Percentiles rank a stretch among this genome's conserved stretches.
phyloP scores from a whole-genome alignment of 2,888 invertebrate genomes.

The Agelastica alni region DNA sequence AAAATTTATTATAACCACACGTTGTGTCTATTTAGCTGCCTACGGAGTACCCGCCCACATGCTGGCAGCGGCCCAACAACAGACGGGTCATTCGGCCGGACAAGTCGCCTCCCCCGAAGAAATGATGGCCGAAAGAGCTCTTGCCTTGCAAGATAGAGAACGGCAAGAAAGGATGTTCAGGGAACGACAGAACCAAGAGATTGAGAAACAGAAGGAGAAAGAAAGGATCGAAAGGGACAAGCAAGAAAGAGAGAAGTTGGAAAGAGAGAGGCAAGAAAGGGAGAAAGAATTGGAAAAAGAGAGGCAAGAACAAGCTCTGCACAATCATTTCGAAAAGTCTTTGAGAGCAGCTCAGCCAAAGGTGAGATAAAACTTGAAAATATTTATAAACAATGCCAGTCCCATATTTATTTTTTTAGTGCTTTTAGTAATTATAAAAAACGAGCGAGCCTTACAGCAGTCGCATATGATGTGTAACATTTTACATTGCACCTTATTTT shows the following conservation, averaged over 20 bases:
- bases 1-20: too few species aligned
- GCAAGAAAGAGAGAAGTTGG: constrained; percentile 47
- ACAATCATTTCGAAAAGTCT: constrained; percentile 90
- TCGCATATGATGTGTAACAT: too few species aligned
- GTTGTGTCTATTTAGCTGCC: too few species aligned
- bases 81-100: constrained; percentile 32
- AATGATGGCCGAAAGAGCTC: constrained; percentile 58
- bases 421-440: background rate
- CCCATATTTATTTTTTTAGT: too few species aligned
- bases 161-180: constrained; percentile 68
- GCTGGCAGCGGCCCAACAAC: constrained; percentile 31
- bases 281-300: constrained; percentile 59
- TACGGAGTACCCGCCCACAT: constrained; percentile 34
- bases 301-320: constrained; percentile 72
- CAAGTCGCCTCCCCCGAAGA: constrained; percentile 55
- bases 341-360: constrained; percentile 78
- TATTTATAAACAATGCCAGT: too few species aligned
- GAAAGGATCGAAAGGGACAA: constrained; percentile 57
- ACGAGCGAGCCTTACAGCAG: too few species aligned
- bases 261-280: constrained; percentile 53
- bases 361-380: constrained; percentile 61
- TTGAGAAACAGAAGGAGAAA: constrained; percentile 62
- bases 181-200: constrained; percentile 68
- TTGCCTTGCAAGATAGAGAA: constrained; percentile 66
- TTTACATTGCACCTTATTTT: background rate